Conservation (phyloP, 1,140 invertebrate genomes). For the Heliconius hermathena region DNA sequence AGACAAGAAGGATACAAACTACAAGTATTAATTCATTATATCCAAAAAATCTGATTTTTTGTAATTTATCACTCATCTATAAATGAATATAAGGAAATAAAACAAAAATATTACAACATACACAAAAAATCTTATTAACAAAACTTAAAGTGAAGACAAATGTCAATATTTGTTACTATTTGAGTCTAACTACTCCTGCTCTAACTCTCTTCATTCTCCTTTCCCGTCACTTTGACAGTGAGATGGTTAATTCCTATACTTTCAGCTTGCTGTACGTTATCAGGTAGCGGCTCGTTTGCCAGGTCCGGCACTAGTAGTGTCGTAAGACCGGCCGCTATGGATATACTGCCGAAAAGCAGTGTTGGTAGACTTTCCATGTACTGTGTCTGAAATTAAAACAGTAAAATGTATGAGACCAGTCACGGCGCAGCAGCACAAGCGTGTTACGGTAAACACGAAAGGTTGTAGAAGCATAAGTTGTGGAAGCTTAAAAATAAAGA, state of each 20-base stretch:
- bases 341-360: constrained; percentile 48
- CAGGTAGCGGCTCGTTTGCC: constrained; percentile 60
- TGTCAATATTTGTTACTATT: not conserved
- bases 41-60: no score
- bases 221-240: not conserved
- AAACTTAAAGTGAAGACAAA: no score
- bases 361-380: constrained; percentile 51
- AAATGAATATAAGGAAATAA: no score
- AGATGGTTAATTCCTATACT: constrained; percentile 42
- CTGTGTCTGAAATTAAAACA: constrained; percentile 40
- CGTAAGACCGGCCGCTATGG: constrained; percentile 52
- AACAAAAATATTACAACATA: no score
- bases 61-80: no score
- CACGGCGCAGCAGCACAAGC: not conserved
- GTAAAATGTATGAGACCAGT: not conserved
- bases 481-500: no score
- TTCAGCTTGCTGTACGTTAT: constrained; percentile 67
- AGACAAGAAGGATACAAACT: no score
- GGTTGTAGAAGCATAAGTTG: no score
- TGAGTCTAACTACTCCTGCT: not conserved
- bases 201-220: constrained; percentile 4
- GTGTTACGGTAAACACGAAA: not conserved
- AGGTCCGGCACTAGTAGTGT: constrained; percentile 65
- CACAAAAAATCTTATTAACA: no score
- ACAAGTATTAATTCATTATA: no score